These are phyloP conservation scores for Papilio dardanus DNA, from an alignment of 1,140 invertebrate species.

Conservation along the genomic window DNA sequence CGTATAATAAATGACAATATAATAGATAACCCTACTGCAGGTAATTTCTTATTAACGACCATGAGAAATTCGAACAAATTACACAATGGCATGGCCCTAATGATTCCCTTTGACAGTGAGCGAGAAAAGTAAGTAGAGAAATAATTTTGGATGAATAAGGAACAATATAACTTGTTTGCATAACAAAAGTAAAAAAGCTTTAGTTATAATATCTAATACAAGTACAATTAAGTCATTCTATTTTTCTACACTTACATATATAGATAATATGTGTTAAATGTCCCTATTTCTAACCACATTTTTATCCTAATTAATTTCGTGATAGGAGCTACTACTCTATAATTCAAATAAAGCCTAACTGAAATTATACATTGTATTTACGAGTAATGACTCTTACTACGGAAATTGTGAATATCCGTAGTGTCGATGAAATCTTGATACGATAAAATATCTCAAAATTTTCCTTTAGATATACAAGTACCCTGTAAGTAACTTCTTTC, in stretches of 20 bases:
- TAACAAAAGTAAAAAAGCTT: not conserved
- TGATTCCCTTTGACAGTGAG: conserved; percentile 23
- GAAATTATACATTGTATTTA: too few relatives aligned
- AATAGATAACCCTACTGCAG: conserved; percentile 26
- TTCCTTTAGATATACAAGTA: not conserved
- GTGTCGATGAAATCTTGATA: not conserved
- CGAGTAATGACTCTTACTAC: too few relatives aligned
- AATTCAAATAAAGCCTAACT: too few relatives aligned
- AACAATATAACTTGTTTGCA: not conserved
- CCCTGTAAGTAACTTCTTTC: conserved; percentile 22
- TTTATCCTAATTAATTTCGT: too few relatives aligned
- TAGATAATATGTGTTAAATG: too few relatives aligned
- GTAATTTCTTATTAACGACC: conserved; percentile 32
- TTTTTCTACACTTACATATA: not conserved
- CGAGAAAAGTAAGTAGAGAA: conserved; percentile 19
- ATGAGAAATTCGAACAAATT: conserved; percentile 32
- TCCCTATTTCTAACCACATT: too few relatives aligned
- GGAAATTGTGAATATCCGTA: too few relatives aligned
- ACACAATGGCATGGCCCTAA: conserved; percentile 28
- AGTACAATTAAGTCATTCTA: not conserved
- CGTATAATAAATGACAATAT: not conserved
- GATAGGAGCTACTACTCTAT: too few relatives aligned
- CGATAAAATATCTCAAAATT: not conserved
- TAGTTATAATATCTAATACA: not conserved
- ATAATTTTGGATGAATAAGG: conserved; percentile 2